These are phyloP conservation scores for Anolis carolinensis DNA, from an alignment of 2,113 vertebrate species.

Conservation along the genomic window DNA sequence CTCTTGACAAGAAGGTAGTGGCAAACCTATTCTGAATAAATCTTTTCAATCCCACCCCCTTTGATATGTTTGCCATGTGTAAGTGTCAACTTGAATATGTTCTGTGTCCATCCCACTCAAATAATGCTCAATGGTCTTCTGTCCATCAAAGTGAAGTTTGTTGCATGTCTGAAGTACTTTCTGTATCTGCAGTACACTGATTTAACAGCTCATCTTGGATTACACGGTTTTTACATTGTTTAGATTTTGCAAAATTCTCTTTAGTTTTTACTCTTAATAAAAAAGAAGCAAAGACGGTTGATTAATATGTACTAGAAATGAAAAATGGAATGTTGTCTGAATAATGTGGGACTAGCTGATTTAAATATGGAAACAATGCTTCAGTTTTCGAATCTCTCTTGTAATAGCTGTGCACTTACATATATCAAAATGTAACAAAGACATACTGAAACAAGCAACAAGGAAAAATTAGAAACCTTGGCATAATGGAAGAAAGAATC, in stretches of 20 bases:
- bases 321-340: constrained; percentile 2
- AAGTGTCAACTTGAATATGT: too few relatives aligned
- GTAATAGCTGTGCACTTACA: not conserved
- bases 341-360: not conserved
- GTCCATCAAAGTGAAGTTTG: not conserved
- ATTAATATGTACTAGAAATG: not conserved
- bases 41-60: too few relatives aligned
- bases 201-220: too few relatives aligned
- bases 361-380: constrained; percentile 1
- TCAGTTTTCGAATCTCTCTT: not conserved
- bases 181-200: not conserved
- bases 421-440: not conserved
- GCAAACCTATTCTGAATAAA: too few relatives aligned
- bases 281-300: not conserved
- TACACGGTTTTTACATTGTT: not conserved
- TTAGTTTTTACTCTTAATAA: not conserved
- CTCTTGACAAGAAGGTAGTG: too few relatives aligned
- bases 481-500: not conserved
- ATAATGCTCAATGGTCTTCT: not conserved
- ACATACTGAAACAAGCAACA: not conserved
- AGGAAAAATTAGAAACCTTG: not conserved
- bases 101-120: too few relatives aligned
- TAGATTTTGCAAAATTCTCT: not conserved
- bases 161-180: not conserved
- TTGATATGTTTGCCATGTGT: too few relatives aligned